Evolutionary conservation across 2,797 vertebrate genomes (phyloP).

Genomic region (Pangasius djambal): DNA sequence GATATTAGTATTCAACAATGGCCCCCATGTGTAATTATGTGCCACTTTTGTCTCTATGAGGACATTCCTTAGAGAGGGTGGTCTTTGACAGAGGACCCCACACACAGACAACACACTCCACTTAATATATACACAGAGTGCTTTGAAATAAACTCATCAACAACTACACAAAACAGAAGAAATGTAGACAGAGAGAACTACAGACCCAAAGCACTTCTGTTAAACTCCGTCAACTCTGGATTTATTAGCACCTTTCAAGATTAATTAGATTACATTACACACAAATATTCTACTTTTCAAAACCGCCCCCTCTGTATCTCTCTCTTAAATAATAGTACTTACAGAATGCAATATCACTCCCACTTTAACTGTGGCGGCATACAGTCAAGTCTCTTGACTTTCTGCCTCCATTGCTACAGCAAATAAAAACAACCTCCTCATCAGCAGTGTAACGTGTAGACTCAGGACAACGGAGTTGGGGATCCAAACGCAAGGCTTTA

Average conservation of each 20-base stretch:
- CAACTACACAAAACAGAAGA: constrained; percentile 10
- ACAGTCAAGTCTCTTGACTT: too few relatives aligned
- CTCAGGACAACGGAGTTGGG: too few relatives aligned
- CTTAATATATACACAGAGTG: constrained; percentile 14
- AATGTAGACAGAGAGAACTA: neutral
- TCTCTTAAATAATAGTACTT: too few relatives aligned
- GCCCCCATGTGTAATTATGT: neutral
- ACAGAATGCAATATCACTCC: too few relatives aligned
- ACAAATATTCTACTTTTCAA: neutral
- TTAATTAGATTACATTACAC: neutral
- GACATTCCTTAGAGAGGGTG: constrained; percentile 38
- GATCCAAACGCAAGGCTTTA: too few relatives aligned
- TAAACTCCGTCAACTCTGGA: neutral
- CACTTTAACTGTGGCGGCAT: too few relatives aligned
- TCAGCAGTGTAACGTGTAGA: too few relatives aligned
- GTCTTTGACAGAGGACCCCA: constrained; percentile 38
- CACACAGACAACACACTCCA: neutral
- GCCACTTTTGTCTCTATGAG: neutral
- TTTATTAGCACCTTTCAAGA: neutral
- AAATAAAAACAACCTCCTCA: too few relatives aligned
- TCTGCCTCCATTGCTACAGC: too few relatives aligned
- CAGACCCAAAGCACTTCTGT: neutral
- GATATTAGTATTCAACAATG: neutral
- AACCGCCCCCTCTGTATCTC: too few relatives aligned
- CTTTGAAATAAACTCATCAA: constrained; percentile 17